Evolutionary conservation across 2,888 invertebrate genomes (phyloP), one percentile per base, ranked within the genome.

Genomic region (Tetheella fluctuosa): DNA sequence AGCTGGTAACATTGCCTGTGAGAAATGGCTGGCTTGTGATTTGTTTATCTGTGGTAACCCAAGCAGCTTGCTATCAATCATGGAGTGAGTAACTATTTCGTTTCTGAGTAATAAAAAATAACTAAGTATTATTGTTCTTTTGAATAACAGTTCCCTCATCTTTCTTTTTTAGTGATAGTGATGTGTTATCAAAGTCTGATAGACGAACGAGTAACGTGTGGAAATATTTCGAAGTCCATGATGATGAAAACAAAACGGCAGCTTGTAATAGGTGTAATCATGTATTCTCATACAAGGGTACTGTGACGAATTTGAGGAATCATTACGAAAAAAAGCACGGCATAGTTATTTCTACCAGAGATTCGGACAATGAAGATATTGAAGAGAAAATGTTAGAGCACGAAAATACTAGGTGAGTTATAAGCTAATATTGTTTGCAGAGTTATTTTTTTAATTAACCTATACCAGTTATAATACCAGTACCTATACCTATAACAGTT

Each of bases 251-350:
- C 0, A 69, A 58, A 62, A 13, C 60, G 0, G 76, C 73, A 0
- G 12, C 12, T 0, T 76, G 76, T 20, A 70, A 70, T 37, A 15
- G 42, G 17, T 76, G 76, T 48, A 39, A 62, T 1, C 66, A 62
- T 23, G 0, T 28, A 0, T 57, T 65, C 3, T 74, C 74, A 0
- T 73, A 60, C 37, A 67, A 59, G 56, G 60, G 64, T 4, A 70
- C 71, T 1, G 53, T 64, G 0, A 25, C 64, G 0, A 73, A 72
- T 60, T 59, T 74, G 13, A 68, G 58, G 25, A 52, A 39, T 1
- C 76, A 76, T 62, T 59, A 70, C 6, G 34, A 23, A 5, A 58
- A 48, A 13, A 23, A 13, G 10, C 64, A 66, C 57, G 54, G 52
- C 17, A 6, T 34, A n/a, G n/a, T 39, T 4, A 39, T 39, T n/a